These are phyloP conservation scores for Plecturocebus donacophilus DNA, from an alignment of 2,113 vertebrate species.

Conservation along the genomic window DNA sequence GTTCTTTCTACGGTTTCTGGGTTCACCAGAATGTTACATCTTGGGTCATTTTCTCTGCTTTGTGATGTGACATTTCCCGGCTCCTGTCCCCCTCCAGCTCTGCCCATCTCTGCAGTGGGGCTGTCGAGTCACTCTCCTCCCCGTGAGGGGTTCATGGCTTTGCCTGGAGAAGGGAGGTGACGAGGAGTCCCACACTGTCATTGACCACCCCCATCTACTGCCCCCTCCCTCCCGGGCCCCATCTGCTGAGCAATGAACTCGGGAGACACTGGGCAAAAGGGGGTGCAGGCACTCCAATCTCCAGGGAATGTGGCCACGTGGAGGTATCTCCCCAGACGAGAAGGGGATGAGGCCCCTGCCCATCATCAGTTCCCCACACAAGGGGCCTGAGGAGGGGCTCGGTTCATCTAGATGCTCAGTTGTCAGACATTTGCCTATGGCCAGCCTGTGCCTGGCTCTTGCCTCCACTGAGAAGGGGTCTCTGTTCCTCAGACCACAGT, in stretches of 20 bases:
- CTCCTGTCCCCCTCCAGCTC: not conserved
- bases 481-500: too few species aligned
- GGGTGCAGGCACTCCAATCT: not conserved
- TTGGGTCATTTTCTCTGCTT: not conserved
- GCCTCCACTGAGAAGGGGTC: too few species aligned
- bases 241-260: not conserved
- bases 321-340: not conserved
- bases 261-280: not conserved
- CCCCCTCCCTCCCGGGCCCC: not conserved
- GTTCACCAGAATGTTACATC: accelerated
- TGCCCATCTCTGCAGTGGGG: not conserved
- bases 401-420: not conserved
- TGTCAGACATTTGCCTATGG: accelerated
- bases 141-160: not conserved
- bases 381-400: not conserved
- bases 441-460: not conserved
- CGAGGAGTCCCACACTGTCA: not conserved
- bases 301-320: accelerated
- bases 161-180: not conserved
- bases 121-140: not conserved
- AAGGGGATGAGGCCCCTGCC: not conserved
- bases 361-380: accelerated
- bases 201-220: not conserved
- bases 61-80: not conserved
- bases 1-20: not conserved